Base-by-base conservation (phyloP, 1,140 invertebrate genomes). In the Capitella teleta region DNA sequence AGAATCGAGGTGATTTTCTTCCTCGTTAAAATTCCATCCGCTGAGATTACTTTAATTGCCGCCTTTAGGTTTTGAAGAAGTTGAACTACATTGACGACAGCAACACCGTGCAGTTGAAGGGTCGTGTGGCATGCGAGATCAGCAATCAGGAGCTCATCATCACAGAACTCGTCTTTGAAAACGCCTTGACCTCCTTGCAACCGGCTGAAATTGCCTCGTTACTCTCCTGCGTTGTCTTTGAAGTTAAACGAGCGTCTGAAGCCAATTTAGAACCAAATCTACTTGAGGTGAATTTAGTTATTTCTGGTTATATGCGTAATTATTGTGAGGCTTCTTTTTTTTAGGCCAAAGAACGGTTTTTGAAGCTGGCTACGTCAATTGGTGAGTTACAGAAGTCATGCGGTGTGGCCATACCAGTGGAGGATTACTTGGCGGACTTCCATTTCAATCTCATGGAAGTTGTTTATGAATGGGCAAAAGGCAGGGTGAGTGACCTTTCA, bases 91-190 rank as follows among this genome's bases (percentile, higher is more conserved):
- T 81, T 41, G 82, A 89, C 71, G 67, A 76, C 8, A 75, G 82
- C 51, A 81, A 86, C 76, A 72, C 83, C 79, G 80, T 77, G 18
- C 80, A 82, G 47, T 65, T 93, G 30, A 95, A 96, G 76, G 93
- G 93, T 10, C 77, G 86, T 51, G 91, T 98, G 6, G 95, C 93
- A 3, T 88, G 93, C 63, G 85, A 93, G 68, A 96, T 98, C 82
- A 87, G 89, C 16, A 91, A 84, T 51, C 76, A 81, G 49, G 94
- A 98, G 67, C 73, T 98, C 2, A 78, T 98, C 19, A 85, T 98
- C 40, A 97, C 93, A 0, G 95, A 99, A 73, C 70, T 98, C 2
- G 82, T 99, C n/a, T 82, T 97, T 50, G 80, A 87, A 51, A 94
- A 97, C 73, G 79, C 91, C 44, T 80, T 99, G 42, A 85, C 82